These are phyloP conservation scores for Sphaerodactylus townsendi DNA, from an alignment of 2,113 vertebrate genomes.

Conservation along the genomic window DNA sequence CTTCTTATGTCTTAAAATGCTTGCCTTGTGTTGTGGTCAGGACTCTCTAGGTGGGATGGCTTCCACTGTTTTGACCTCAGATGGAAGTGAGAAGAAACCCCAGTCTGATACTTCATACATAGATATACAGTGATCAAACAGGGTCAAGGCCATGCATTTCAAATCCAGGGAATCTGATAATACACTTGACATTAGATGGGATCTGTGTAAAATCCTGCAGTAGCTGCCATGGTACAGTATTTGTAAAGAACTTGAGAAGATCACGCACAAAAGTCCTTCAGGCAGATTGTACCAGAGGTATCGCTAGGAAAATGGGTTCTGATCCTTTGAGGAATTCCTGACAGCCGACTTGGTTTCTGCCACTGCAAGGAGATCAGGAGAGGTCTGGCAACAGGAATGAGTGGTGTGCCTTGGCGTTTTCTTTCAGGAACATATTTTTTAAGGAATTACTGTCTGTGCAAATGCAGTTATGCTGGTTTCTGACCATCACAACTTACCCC, in stretches of 20 bases:
- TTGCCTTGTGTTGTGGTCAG: too few relatives aligned
- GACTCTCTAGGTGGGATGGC: not conserved
- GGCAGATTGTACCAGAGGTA: not conserved
- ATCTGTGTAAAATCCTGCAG: not conserved
- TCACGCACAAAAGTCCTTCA: not conserved
- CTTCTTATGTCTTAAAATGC: too few relatives aligned
- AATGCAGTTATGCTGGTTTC: not conserved
- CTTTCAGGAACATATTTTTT: not conserved
- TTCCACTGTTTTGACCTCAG: not conserved
- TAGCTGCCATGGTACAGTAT: too few relatives aligned
- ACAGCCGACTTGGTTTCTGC: not conserved
- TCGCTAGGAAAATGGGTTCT: too few relatives aligned
- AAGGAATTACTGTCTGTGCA: not conserved
- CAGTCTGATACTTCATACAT: not conserved
- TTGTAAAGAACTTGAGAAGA: not conserved
- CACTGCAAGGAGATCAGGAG: not conserved
- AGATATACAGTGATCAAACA: not conserved
- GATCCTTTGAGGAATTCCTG: not conserved
- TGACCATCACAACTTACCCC: not conserved
- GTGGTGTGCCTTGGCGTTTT: too few relatives aligned
- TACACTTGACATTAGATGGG: not conserved
- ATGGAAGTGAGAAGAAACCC: not conserved
- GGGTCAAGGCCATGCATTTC: not conserved
- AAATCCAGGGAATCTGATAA: not conserved
- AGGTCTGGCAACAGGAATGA: not conserved